phyloP scores from a whole-genome alignment of 2,797 vertebrate species.

The Pipistrellus pygmaeus region DNA sequence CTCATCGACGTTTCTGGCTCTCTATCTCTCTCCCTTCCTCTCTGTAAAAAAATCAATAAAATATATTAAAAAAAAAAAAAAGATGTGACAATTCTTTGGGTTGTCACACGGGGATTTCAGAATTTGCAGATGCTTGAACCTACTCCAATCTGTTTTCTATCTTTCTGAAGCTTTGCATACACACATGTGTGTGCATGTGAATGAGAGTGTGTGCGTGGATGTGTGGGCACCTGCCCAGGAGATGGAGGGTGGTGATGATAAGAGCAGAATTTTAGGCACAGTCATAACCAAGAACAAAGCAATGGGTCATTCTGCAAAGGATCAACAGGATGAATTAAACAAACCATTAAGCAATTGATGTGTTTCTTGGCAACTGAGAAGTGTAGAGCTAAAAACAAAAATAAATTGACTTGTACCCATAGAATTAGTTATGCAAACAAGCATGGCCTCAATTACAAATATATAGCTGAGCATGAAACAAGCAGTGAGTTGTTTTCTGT shows the following conservation, averaged over 20 bases:
- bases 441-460: background rate
- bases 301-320: background rate
- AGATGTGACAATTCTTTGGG: background rate
- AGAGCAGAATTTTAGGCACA: background rate
- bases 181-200: background rate
- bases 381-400: background rate
- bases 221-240: background rate
- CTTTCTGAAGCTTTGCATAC: background rate
- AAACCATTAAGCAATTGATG: background rate
- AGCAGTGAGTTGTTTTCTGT: background rate
- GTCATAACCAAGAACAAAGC: conserved; percentile 1
- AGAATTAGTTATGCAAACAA: background rate
- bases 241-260: background rate
- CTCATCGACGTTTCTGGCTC: too few relatives aligned
- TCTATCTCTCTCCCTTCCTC: too few relatives aligned
- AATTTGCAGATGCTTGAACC: background rate
- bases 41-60: too few relatives aligned
- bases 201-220: background rate
- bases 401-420: background rate
- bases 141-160: background rate
- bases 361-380: conserved; percentile 46
- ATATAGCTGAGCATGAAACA: background rate
- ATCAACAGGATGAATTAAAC: background rate
- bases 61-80: too few relatives aligned
- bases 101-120: background rate